Percentiles rank a stretch among this genome's conserved stretches.
These are phyloP conservation scores for Cyanoramphus novaezelandiae DNA, from an alignment of 2,113 vertebrate genomes.

Conservation along the genomic window DNA sequence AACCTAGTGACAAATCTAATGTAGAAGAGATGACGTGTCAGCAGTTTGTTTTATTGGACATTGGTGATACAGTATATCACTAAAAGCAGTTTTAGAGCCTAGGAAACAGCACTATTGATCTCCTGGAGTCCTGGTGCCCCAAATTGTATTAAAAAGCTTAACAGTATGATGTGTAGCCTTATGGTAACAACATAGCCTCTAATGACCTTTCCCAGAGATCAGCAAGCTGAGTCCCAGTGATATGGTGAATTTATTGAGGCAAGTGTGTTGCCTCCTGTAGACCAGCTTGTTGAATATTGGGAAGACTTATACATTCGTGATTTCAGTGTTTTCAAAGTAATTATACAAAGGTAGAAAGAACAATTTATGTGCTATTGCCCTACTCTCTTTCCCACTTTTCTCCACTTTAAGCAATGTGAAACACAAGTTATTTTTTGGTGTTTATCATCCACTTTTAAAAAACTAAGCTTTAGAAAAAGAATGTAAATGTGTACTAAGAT, in stretches of 20 bases:
- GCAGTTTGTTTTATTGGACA: constrained; percentile 53
- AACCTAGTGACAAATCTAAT: not conserved
- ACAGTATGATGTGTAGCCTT: not conserved
- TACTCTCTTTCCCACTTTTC: not conserved
- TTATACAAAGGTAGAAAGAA: not conserved
- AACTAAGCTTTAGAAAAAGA: not conserved
- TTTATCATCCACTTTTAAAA: not conserved
- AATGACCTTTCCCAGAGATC: not conserved
- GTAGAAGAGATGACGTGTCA: not conserved
- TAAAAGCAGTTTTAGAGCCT: constrained; percentile 53
- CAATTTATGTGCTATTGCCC: not conserved
- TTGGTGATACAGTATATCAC: constrained; percentile 44
- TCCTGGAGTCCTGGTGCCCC: constrained; percentile 37
- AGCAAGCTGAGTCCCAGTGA: not conserved
- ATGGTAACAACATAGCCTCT: not conserved
- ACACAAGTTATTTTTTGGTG: not conserved
- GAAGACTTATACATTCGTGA: not conserved
- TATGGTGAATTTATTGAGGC: not conserved
- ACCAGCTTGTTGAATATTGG: not conserved
- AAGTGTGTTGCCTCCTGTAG: not conserved
- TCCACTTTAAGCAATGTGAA: not conserved
- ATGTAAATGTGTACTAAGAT: not conserved
- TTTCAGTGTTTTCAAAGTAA: not conserved
- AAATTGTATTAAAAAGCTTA: constrained; percentile 54
- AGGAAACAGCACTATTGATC: constrained; percentile 66